Percentiles rank a stretch among this genome's conserved stretches.
Evolutionary conservation across 2,797 vertebrate species (phyloP).

Genomic region (Chrysocyon brachyurus): DNA sequence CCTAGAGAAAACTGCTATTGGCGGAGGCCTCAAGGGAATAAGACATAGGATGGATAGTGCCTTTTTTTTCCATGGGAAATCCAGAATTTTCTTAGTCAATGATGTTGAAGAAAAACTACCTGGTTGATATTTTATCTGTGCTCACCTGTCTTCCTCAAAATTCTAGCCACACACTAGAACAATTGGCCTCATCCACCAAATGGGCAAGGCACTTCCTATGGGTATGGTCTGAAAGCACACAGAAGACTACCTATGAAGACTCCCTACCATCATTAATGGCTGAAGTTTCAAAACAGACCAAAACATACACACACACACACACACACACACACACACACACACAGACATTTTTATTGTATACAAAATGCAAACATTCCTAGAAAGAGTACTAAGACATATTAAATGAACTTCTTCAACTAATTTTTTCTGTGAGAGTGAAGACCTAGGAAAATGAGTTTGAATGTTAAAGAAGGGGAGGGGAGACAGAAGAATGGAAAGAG

Average conservation of each 20-base stretch:
- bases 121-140: not conserved
- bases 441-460: not conserved
- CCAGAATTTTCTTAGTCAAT: constrained; percentile 8
- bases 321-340: too few relatives aligned
- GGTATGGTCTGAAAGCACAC: not conserved
- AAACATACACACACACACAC: too few relatives aligned
- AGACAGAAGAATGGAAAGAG: not conserved
- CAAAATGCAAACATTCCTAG: not conserved
- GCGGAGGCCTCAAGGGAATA: not conserved
- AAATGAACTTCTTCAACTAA: not conserved
- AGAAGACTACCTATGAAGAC: not conserved
- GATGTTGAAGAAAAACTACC: not conserved
- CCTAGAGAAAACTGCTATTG: not conserved
- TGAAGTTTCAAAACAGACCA: not conserved
- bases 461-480: not conserved
- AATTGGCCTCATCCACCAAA: not conserved
- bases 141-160: not conserved
- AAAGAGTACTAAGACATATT: not conserved
- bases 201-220: not conserved
- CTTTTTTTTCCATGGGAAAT: not conserved
- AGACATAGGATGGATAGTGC: not conserved
- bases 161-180: not conserved
- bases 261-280: not conserved
- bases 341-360: too few relatives aligned
- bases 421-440: not conserved